phyloP scores from a whole-genome alignment of 2,797 vertebrate genomes.

The Chrosomus eos region DNA sequence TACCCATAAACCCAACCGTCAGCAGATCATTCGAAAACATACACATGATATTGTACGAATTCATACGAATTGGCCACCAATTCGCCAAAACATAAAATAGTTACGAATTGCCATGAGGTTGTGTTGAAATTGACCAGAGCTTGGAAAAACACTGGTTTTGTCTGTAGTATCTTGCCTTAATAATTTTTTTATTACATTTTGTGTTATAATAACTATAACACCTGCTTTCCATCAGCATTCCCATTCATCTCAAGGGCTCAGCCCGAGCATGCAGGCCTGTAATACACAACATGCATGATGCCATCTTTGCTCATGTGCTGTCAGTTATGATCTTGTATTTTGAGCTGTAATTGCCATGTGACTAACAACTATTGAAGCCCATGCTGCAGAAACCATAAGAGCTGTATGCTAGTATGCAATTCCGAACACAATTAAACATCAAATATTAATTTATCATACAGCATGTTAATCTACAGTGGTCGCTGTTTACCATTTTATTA shows the following conservation, averaged over 20 bases:
- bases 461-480: slow-evolving; percentile 11
- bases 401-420: neutral
- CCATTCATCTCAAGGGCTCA: neutral
- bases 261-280: neutral
- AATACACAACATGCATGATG: neutral
- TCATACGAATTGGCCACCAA: neutral
- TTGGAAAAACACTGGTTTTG: neutral
- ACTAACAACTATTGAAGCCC: neutral
- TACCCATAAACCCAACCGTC: neutral
- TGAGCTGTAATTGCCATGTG: neutral
- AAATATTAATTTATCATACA: slow-evolving; percentile 30
- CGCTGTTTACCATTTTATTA: neutral
- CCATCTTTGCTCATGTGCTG: neutral
- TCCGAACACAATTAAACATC: slow-evolving; percentile 3
- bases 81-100: neutral
- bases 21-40: neutral
- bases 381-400: neutral
- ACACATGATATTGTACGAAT: neutral
- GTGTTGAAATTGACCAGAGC: neutral
- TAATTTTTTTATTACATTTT: neutral
- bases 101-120: neutral
- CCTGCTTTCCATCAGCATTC: neutral
- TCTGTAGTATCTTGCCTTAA: neutral
- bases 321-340: neutral
- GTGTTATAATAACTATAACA: neutral